Conservation (phyloP, 1,140 invertebrate species). For the Lepidurus couesii region DNA sequence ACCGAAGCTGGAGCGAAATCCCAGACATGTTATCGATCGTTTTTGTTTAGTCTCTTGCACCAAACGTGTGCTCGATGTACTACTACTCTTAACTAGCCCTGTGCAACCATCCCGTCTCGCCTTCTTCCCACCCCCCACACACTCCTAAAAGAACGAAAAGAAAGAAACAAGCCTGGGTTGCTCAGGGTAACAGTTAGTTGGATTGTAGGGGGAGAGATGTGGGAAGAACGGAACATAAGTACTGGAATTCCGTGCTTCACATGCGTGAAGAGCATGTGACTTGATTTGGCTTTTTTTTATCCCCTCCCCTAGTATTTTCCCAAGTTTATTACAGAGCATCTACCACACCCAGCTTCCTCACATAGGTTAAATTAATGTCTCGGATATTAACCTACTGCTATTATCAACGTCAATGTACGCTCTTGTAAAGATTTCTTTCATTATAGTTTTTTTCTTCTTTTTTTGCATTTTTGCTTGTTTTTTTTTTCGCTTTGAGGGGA, state of each 20-base stretch:
- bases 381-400: not conserved
- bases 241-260: not conserved
- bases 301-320: not conserved
- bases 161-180: not conserved
- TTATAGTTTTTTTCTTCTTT: too few species aligned
- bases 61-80: not conserved
- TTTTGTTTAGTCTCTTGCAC: slow-evolving; percentile 11
- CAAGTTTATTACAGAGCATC: not conserved
- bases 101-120: not conserved
- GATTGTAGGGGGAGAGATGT: not conserved
- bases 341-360: not conserved
- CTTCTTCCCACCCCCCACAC: not conserved
- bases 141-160: not conserved
- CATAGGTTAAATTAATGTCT: not conserved
- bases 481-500: too few species aligned
- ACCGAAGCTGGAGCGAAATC: not conserved
- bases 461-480: too few species aligned
- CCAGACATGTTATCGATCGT: slow-evolving; percentile 18
- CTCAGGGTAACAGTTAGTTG: not conserved
- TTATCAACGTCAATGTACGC: too few species aligned
- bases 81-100: not conserved
- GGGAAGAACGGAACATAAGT: not conserved
- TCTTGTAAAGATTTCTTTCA: too few species aligned
- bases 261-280: slow-evolving; percentile 10
- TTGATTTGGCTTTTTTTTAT: not conserved